A percentile compares a stretch with the other conserved stretches of the same genome.
Conservation (phyloP, 2,113 vertebrate species). For the Indicator maculatus region DNA sequence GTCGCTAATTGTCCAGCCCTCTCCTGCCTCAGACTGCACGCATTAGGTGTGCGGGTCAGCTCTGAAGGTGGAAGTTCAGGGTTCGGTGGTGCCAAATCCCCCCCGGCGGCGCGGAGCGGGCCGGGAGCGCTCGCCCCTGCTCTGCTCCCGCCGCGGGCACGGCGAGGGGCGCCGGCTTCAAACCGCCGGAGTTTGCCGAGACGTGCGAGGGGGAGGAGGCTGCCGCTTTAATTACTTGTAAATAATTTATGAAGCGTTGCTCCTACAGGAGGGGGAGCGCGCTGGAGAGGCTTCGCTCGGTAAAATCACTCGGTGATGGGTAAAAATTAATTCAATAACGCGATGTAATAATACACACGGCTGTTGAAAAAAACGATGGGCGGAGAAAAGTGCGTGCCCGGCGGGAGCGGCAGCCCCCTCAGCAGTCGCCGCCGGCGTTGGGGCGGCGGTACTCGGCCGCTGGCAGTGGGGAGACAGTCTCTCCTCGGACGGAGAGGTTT, state of each 20-base stretch:
- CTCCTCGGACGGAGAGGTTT: conserved; percentile 16
- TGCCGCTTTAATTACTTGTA: conserved; percentile 70
- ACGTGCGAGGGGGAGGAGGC: conserved; percentile 51
- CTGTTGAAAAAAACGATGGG: background rate
- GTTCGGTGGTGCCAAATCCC: background rate
- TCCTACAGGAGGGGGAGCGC: conserved; percentile 22
- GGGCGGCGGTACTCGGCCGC: background rate
- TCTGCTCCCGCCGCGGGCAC: background rate
- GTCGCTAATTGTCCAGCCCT: background rate
- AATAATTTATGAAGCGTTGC: conserved; percentile 77
- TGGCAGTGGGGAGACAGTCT: background rate
- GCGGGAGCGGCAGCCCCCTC: background rate
- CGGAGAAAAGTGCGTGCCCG: background rate
- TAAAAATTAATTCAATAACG: conserved; percentile 7
- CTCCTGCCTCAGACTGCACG: background rate
- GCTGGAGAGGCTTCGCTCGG: conserved; percentile 26
- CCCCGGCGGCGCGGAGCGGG: background rate
- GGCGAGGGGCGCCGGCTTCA: background rate
- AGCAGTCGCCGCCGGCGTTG: background rate
- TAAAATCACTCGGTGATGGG: conserved; percentile 14
- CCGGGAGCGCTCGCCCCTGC: background rate
- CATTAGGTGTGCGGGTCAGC: background rate
- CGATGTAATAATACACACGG: background rate
- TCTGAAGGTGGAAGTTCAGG: background rate
- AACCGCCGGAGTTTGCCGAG: conserved; percentile 43